Percentiles rank a stretch among this genome's conserved stretches.
Conservation (phyloP, 2,113 vertebrate species). For the Apaloderma vittatum region DNA sequence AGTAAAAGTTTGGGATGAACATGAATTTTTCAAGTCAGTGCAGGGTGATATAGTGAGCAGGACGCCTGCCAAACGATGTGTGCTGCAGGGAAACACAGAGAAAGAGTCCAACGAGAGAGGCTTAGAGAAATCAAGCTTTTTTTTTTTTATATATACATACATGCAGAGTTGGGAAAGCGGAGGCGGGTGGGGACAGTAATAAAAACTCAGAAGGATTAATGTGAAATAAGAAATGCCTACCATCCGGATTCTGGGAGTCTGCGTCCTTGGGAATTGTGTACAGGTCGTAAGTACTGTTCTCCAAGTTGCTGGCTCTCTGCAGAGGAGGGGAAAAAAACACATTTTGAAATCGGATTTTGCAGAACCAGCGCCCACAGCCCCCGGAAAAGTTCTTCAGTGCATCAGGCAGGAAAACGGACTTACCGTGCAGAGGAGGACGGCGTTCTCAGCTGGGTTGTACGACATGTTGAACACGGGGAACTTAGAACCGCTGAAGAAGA, state of each 20-base stretch:
- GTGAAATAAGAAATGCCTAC: conserved; percentile 68
- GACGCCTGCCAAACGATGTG: conserved; percentile 55
- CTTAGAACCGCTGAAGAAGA: conserved; percentile 88
- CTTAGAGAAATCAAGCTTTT: background rate
- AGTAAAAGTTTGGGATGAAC: conserved; percentile 45
- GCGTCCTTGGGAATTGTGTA: conserved; percentile 96
- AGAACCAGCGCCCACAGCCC: background rate
- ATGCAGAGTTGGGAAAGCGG: background rate
- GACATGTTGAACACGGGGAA: conserved; percentile 99
- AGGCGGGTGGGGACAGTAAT: background rate
- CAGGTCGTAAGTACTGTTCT: conserved; percentile 97
- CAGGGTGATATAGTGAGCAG: conserved; percentile 45
- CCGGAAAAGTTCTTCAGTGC: fast-evolving
- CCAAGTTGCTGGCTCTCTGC: conserved; percentile 95
- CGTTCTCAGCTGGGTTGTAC: conserved; percentile 95
- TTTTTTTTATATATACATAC: background rate
- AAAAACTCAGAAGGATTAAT: background rate
- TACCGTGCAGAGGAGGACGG: conserved; percentile 94
- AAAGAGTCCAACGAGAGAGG: conserved; percentile 13
- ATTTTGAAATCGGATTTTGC: background rate
- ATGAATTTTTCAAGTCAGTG: conserved; percentile 79
- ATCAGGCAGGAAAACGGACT: background rate
- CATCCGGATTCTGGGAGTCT: conserved; percentile 96
- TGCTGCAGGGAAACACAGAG: conserved; percentile 27
- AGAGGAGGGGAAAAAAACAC: background rate